Evolutionary conservation across 2,888 invertebrate species (phyloP).

Genomic region (Bombyx huttoni): DNA sequence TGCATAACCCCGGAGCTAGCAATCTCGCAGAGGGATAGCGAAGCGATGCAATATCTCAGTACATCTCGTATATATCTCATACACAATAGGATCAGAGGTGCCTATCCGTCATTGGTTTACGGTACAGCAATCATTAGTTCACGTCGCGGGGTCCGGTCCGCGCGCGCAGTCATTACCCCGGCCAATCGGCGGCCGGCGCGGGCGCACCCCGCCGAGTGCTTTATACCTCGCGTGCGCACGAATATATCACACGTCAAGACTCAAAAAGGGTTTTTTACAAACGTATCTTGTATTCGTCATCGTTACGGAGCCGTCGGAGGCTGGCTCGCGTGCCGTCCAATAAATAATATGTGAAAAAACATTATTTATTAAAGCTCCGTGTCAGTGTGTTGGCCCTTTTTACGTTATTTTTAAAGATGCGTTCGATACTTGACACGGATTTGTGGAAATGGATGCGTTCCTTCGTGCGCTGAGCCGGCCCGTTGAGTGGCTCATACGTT

Average conservation of each 20-base stretch:
- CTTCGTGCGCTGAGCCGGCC: slow-evolving; percentile 20
- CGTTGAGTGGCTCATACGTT: slow-evolving; percentile 16
- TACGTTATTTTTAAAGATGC: slow-evolving; percentile 29
- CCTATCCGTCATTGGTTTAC: slow-evolving; percentile 65
- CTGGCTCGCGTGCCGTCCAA: slow-evolving; percentile 37
- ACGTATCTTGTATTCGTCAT: slow-evolving; percentile 69
- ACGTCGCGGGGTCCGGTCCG: slow-evolving; percentile 41
- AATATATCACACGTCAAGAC: slow-evolving; percentile 64
- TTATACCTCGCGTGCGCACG: slow-evolving; percentile 53
- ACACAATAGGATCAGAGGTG: slow-evolving; percentile 63
- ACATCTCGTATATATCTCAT: slow-evolving; percentile 30
- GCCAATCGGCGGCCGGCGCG: slow-evolving; percentile 53
- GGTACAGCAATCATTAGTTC: slow-evolving; percentile 50
- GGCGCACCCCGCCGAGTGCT: slow-evolving; percentile 63
- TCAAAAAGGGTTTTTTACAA: slow-evolving; percentile 56
- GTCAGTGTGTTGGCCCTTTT: slow-evolving; percentile 39
- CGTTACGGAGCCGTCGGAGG: slow-evolving; percentile 42
- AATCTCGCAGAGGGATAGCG: slow-evolving; percentile 21
- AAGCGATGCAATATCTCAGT: slow-evolving; percentile 29
- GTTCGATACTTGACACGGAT: slow-evolving; percentile 55
- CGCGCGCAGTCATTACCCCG: slow-evolving; percentile 46
- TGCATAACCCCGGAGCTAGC: slow-evolving; percentile 18
- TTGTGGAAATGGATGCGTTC: slow-evolving; percentile 54
- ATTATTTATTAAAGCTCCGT: slow-evolving; percentile 48
- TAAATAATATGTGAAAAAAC: slow-evolving; percentile 58